Conservation (phyloP, 1,140 invertebrate genomes). For the Drosophila ambigua region DNA sequence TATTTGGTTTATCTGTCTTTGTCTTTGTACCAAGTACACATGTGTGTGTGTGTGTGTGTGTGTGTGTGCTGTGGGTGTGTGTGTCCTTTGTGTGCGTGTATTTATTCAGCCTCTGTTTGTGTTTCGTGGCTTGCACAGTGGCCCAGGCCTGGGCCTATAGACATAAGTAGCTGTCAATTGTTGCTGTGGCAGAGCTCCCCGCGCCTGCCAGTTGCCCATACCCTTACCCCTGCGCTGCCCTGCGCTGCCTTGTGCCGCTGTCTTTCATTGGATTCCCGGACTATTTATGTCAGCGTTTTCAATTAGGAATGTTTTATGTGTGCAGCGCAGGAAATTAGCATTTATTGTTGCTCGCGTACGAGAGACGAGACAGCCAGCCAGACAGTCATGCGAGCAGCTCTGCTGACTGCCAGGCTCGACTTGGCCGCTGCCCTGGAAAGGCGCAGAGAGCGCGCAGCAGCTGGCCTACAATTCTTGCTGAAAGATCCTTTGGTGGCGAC, state of each 20-base stretch:
- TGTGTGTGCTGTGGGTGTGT: slow-evolving; percentile 1
- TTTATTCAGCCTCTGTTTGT: slow-evolving; percentile 66
- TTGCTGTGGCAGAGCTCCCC: slow-evolving; percentile 44
- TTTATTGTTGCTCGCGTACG: slow-evolving; percentile 60
- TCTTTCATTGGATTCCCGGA: slow-evolving; percentile 5
- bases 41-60: neutral
- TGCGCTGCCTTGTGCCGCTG: neutral
- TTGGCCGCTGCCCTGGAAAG: no score
- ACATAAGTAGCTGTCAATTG: slow-evolving; percentile 73
- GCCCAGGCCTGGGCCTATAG: slow-evolving; percentile 21
- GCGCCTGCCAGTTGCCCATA: neutral
- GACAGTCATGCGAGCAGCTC: no score
- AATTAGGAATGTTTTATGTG: slow-evolving; percentile 74
- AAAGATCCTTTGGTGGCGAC: no score
- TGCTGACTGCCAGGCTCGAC: no score
- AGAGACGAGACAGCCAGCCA: no score
- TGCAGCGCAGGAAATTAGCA: slow-evolving; percentile 73
- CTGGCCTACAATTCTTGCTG: no score
- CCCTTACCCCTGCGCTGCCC: no score
- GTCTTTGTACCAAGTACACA: neutral
- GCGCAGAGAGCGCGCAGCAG: no score
- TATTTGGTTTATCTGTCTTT: slow-evolving; percentile 30
- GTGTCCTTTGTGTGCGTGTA: slow-evolving; percentile 30
- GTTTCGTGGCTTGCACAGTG: slow-evolving; percentile 30
- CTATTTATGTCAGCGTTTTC: slow-evolving; percentile 73